phyloP scores from a whole-genome alignment of 1,140 invertebrate species.

The Drosophila pandora region DNA sequence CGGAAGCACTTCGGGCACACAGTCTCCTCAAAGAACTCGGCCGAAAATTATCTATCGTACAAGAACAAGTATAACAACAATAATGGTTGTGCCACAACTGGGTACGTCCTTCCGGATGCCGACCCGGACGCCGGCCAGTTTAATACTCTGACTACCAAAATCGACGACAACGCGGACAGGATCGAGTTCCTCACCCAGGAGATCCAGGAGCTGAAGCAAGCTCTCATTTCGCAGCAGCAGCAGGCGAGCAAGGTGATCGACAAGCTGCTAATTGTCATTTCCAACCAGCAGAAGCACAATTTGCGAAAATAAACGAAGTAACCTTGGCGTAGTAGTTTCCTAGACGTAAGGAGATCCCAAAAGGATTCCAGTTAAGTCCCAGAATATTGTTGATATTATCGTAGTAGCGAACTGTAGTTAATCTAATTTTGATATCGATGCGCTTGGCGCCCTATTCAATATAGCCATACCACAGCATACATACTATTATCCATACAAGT shows the following conservation, averaged over 20 bases:
- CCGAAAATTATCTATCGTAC: constrained; percentile 85
- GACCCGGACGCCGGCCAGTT: constrained; percentile 82
- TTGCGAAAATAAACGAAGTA: constrained; percentile 68
- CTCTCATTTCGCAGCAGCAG: constrained; percentile 84
- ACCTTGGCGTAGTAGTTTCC: constrained; percentile 40
- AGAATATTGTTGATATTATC: constrained; percentile 76
- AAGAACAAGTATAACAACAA: constrained; percentile 88
- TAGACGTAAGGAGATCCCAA: constrained; percentile 13
- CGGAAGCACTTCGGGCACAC: constrained; percentile 88
- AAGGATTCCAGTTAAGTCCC: constrained; percentile 16
- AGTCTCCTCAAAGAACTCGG: constrained; percentile 86
- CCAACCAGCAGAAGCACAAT: constrained; percentile 82
- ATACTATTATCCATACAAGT: constrained; percentile 40
- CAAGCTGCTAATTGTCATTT: constrained; percentile 81
- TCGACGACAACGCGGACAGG: constrained; percentile 87
- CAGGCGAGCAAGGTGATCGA: constrained; percentile 83
- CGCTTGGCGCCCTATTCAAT: constrained; percentile 55
- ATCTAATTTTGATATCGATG: constrained; percentile 50
- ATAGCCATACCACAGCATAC: constrained; percentile 37
- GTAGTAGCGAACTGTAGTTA: constrained; percentile 57
- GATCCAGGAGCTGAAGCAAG: constrained; percentile 87
- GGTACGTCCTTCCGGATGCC: constrained; percentile 83
- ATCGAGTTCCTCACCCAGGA: constrained; percentile 86
- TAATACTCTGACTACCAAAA: constrained; percentile 86
- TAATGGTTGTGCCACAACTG: constrained; percentile 84